Evolutionary conservation across 1,140 invertebrate species (phyloP).

Genomic region (Melitaea cinxia): DNA sequence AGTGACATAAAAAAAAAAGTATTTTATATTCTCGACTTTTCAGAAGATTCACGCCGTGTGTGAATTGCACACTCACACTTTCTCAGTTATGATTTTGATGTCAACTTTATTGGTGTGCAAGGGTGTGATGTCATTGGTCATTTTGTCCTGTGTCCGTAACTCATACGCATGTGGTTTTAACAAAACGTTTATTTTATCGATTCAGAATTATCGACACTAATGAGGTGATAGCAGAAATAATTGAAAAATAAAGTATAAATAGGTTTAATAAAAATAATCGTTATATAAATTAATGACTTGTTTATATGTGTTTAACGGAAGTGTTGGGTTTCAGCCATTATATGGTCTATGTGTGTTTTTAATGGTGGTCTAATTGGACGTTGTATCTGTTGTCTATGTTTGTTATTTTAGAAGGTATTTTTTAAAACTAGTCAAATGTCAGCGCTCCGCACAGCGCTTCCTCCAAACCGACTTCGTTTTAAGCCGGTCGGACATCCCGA

Average conservation of each 20-base stretch:
- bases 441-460: no score
- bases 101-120: background rate
- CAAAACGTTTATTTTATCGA: constrained; percentile 10
- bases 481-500: no score
- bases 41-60: no score
- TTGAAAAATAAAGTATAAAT: background rate
- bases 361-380: no score
- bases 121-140: constrained; percentile 35
- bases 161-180: constrained; percentile 28
- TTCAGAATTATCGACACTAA: constrained; percentile 17
- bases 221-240: constrained; percentile 18
- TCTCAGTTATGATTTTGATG: constrained; percentile 2
- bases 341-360: background rate
- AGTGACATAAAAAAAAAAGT: no score
- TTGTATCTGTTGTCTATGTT: no score
- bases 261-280: constrained; percentile 1
- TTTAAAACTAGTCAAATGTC: no score
- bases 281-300: background rate
- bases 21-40: no score
- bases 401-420: no score
- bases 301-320: background rate
- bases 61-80: no score
- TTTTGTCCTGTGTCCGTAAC: constrained; percentile 18
- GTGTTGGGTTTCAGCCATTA: background rate
- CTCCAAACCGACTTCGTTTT: no score